Evolutionary conservation across 2,797 vertebrate genomes (phyloP), one percentile per base, ranked within the genome.

Genomic region (Poecilia gillii): DNA sequence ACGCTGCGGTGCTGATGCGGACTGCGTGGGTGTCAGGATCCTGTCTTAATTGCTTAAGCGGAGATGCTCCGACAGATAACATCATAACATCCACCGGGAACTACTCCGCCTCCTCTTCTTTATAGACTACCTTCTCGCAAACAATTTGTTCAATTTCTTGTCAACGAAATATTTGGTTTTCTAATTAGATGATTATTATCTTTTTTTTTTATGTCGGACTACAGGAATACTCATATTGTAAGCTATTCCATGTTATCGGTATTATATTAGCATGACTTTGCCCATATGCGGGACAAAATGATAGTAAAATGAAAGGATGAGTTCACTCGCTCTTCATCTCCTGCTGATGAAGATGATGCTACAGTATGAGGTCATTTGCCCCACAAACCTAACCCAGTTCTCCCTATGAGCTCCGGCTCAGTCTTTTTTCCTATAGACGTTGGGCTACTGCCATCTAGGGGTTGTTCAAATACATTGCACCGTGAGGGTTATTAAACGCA

Each of bases 361-460:
- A 81, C 57, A 79, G 75, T 74, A 93, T 94, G 94, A 94, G 91
- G 91, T 94, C 91, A 94, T 93, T 93, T 91, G 90, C 81, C 88
- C 93, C 90, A 90, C 86, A 92, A 93, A 91, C 88, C 77, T 89
- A 93, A 92, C 88, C 88, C 87, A 90, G 72, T 90, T 91, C 88
- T 87, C 49, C 41, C 80, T 77, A 70, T 81, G 79, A 87, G 87
- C 83, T 79, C 81, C 82, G 62, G 77, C 76, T 45, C 51, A 4
- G 62, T 4, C 4, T 5, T 2, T 59, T 25, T 1, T 4, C 14
- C 12, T 9, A 0, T 14, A 3, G 1, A 16, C 49, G 9, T 59
- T 28, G 14, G 59, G 18, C 68, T 92, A 85, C 87, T 86, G 84
- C 90, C 93, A 87, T 74, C 93, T 92, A 86, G 72, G 0, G 90